phyloP scores from a whole-genome alignment of 1,140 invertebrate genomes.

The Drosophila bifasciata region DNA sequence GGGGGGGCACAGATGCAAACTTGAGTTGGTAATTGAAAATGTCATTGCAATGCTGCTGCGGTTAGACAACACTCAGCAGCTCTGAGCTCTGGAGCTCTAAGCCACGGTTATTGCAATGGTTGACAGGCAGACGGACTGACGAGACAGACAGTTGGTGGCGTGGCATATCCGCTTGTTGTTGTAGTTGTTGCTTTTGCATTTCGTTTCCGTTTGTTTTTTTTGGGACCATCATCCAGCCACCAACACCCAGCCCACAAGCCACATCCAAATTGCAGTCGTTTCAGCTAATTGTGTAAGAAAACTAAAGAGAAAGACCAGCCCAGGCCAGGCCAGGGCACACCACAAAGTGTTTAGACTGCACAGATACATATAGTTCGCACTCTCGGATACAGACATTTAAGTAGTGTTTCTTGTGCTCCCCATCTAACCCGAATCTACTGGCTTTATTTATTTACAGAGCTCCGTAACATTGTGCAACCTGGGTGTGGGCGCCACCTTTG shows the following conservation, averaged over 20 bases:
- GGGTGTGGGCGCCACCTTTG: constrained; percentile 91
- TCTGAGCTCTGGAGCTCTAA: not conserved
- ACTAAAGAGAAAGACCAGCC: constrained; percentile 8
- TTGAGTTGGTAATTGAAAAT: constrained; percentile 50
- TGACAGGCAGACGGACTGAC: not conserved
- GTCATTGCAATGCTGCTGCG: constrained; percentile 62
- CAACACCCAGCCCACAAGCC: not conserved
- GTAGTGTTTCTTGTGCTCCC: not conserved
- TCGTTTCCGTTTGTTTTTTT: constrained; percentile 13
- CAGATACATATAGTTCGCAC: constrained; percentile 13
- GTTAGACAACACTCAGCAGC: constrained; percentile 7
- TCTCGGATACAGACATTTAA: not conserved
- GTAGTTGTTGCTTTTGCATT: constrained; percentile 13
- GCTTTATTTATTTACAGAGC: constrained; percentile 85
- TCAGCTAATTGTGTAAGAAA: constrained; percentile 40
- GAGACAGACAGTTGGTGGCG: not conserved
- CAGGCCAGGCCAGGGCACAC: constrained; percentile 1
- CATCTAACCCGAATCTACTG: constrained; percentile 18
- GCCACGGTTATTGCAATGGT: constrained; percentile 13
- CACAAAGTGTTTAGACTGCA: constrained; percentile 37
- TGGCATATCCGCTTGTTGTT: not conserved
- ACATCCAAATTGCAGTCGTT: constrained; percentile 64
- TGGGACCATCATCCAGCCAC: not conserved
- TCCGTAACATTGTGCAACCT: constrained; percentile 88
- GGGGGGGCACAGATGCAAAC: constrained; percentile 14